Evolutionary conservation across 2,797 vertebrate genomes (phyloP).

Genomic region (Phalanger gymnotis): DNA sequence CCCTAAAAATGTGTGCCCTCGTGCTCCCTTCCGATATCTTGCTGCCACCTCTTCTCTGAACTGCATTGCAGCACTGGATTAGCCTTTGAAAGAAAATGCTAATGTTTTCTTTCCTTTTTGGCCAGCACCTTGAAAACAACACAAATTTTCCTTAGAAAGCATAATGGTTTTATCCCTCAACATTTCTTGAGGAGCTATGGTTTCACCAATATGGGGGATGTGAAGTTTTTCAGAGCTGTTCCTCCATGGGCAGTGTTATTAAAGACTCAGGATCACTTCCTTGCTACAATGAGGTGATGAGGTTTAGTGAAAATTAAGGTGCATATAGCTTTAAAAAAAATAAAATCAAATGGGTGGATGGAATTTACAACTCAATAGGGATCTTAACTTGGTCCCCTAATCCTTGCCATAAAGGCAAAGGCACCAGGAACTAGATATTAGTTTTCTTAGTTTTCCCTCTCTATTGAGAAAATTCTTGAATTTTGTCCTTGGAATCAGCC

Average conservation of each 20-base stretch:
- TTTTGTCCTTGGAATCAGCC: not conserved
- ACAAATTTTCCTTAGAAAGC: not conserved
- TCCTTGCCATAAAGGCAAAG: not conserved
- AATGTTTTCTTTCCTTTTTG: not conserved
- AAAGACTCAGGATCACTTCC: not conserved
- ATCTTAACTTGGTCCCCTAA: not conserved
- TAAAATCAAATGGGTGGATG: not conserved
- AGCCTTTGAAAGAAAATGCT: not conserved
- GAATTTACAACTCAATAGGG: not conserved
- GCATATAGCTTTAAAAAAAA: not conserved
- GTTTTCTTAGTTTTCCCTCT: not conserved
- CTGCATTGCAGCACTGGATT: not conserved
- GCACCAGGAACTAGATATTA: not conserved
- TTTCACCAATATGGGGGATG: no score
- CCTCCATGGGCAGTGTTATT: not conserved
- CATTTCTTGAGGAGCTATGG: not conserved
- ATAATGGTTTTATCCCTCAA: not conserved
- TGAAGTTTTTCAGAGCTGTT: no score
- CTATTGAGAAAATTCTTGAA: not conserved
- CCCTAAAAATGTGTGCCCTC: not conserved
- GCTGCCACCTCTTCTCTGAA: not conserved
- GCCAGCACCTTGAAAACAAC: not conserved
- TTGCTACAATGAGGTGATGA: not conserved
- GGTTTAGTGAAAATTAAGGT: not conserved
- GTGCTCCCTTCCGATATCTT: not conserved